These are phyloP conservation scores for Ardeotis arabs DNA, from an alignment of 2,113 vertebrate species.

Conservation along the genomic window DNA sequence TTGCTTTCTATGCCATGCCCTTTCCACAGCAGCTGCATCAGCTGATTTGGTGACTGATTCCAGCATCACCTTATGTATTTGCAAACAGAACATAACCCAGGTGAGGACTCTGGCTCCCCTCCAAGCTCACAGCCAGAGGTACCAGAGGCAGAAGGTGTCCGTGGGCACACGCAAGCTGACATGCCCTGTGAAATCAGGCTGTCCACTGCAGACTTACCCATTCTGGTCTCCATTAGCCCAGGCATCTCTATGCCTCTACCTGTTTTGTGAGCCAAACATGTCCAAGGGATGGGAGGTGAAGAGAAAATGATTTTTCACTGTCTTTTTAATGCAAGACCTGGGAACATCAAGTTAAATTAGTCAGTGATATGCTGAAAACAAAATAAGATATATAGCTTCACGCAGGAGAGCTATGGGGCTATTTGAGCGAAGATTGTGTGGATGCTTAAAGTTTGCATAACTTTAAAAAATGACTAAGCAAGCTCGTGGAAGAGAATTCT, in stretches of 20 bases:
- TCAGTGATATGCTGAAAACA: slow-evolving; percentile 37
- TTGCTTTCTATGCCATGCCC: neutral
- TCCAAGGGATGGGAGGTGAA: slow-evolving; percentile 43
- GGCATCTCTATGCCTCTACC: neutral
- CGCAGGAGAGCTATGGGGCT: neutral
- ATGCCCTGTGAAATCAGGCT: neutral
- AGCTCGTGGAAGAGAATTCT: neutral
- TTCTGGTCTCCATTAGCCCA: neutral
- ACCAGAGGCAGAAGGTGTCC: neutral
- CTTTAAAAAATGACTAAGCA: slow-evolving; percentile 2
- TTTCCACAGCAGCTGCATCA: neutral
- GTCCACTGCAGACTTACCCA: neutral
- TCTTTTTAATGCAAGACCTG: slow-evolving; percentile 43
- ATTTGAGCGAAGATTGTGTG: neutral
- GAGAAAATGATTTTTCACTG: slow-evolving; percentile 56
- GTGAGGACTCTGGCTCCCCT: neutral
- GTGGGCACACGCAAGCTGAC: neutral
- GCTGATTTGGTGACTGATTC: neutral
- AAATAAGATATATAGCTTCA: slow-evolving; percentile 1
- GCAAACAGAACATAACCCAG: neutral
- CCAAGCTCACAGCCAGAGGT: neutral
- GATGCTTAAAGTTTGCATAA: slow-evolving; percentile 9
- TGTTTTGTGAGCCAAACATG: slow-evolving; percentile 53
- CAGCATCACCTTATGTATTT: neutral
- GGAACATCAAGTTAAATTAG: slow-evolving; percentile 21